These are phyloP conservation scores for Tanytarsus gracilentus DNA, from an alignment of 2,888 invertebrate genomes.

Conservation along the genomic window DNA sequence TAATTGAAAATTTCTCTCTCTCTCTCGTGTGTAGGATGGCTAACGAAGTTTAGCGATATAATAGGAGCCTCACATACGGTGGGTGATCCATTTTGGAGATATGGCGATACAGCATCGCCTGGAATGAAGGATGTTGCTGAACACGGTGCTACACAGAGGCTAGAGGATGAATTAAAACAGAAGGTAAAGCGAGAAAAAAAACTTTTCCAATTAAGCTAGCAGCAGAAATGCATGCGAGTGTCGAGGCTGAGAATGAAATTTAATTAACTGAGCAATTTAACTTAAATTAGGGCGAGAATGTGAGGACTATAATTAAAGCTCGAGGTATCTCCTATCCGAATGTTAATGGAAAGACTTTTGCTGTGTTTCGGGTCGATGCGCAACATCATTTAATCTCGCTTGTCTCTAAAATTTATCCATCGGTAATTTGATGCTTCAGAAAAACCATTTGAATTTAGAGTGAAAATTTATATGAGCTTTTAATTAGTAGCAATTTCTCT, in stretches of 20 bases:
- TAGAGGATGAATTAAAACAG: constrained; percentile 88
- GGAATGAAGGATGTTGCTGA: constrained; percentile 91
- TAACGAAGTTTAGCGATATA: constrained; percentile 92
- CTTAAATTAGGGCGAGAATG: constrained; percentile 59
- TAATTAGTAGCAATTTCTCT: too few species aligned
- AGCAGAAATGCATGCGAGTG: too few species aligned
- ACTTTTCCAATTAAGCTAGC: too few species aligned
- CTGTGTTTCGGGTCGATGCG: constrained; percentile 82
- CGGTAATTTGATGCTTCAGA: too few species aligned
- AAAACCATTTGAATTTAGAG: too few species aligned
- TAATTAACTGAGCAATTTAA: background rate
- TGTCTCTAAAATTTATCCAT: constrained; percentile 91
- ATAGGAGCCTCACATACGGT: constrained; percentile 89
- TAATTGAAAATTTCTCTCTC: too few species aligned
- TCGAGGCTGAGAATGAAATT: too few species aligned
- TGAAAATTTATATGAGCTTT: too few species aligned
- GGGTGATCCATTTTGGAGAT: constrained; percentile 75
- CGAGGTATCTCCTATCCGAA: constrained; percentile 84
- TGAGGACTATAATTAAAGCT: constrained; percentile 89
- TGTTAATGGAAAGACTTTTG: constrained; percentile 78
- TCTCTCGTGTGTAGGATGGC: constrained; percentile 68
- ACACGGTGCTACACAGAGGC: constrained; percentile 81
- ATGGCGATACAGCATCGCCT: constrained; percentile 59
- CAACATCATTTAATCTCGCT: constrained; percentile 89
- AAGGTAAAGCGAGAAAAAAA: too few species aligned